Conservation (phyloP, 2,888 invertebrate species). For the Pyrgus malvae region DNA sequence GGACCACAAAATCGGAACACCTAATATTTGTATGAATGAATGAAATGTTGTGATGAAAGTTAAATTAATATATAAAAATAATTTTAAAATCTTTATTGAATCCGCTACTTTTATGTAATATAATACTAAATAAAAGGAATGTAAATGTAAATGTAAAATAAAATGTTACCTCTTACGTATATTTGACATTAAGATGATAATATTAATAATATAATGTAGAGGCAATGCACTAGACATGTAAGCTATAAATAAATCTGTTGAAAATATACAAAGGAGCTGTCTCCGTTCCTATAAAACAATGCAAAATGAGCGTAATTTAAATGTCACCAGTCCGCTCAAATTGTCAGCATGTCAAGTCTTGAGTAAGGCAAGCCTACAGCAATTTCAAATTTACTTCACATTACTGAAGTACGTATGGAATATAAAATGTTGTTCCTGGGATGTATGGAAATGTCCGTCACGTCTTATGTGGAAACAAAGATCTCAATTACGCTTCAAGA, state of each 20-base stretch:
- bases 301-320: slow-evolving; percentile 41
- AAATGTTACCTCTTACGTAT: too few relatives aligned
- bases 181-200: too few relatives aligned
- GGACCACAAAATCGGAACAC: too few relatives aligned
- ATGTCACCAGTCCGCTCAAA: slow-evolving; percentile 50
- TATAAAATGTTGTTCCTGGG: slow-evolving; percentile 3
- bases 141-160: too few relatives aligned
- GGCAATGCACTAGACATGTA: too few relatives aligned
- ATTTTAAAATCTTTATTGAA: too few relatives aligned
- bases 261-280: not conserved
- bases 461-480: not conserved
- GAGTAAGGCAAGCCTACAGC: slow-evolving; percentile 28
- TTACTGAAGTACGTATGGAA: slow-evolving; percentile 6
- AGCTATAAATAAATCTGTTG: not conserved
- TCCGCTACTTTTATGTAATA: too few relatives aligned
- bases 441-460: not conserved
- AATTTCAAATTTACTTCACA: slow-evolving; percentile 24
- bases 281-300: slow-evolving; percentile 11
- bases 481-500: not conserved
- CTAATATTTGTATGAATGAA: too few relatives aligned
- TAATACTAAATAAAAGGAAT: too few relatives aligned
- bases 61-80: too few relatives aligned
- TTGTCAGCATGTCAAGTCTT: slow-evolving; percentile 43
- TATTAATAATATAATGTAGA: too few relatives aligned
- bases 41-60: too few relatives aligned